Evolutionary conservation across 2,113 vertebrate species (phyloP).

Genomic region (Gymnorhina tibicen): DNA sequence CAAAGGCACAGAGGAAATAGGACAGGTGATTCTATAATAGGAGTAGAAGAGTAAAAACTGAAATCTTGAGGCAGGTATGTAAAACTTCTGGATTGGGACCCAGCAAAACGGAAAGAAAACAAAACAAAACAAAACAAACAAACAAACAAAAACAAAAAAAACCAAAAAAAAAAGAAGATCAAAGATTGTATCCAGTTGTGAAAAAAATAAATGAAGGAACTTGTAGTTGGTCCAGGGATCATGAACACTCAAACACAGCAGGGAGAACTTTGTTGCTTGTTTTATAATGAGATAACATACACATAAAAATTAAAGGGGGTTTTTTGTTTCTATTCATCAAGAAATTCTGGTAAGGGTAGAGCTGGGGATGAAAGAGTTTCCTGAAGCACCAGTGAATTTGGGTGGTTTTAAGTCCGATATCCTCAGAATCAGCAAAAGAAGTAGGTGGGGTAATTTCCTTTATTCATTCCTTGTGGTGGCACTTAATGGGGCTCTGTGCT

Average conservation of each 20-base stretch:
- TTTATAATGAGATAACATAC: not conserved
- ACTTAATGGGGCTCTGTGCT: conserved; percentile 49
- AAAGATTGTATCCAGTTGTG: not conserved
- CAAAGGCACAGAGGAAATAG: not conserved
- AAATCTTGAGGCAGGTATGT: not conserved
- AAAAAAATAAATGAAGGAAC: not conserved
- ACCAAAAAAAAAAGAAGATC: not conserved
- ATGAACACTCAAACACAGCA: not conserved
- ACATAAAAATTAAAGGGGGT: not conserved
- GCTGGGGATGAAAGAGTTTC: not conserved
- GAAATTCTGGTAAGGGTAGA: not conserved
- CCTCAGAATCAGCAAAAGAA: not conserved
- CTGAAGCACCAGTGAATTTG: not conserved
- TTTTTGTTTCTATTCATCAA: not conserved
- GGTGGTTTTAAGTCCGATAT: not conserved
- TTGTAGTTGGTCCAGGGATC: not conserved
- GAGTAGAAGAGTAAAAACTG: not conserved
- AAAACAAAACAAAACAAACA: no score
- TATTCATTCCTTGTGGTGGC: not conserved
- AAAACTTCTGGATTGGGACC: not conserved
- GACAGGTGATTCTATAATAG: not conserved
- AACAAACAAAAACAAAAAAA: not conserved
- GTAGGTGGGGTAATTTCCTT: not conserved
- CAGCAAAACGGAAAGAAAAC: not conserved
- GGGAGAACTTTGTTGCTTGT: not conserved